phyloP scores from a whole-genome alignment of 2,797 vertebrate species.

The Sternotherus odoratus region DNA sequence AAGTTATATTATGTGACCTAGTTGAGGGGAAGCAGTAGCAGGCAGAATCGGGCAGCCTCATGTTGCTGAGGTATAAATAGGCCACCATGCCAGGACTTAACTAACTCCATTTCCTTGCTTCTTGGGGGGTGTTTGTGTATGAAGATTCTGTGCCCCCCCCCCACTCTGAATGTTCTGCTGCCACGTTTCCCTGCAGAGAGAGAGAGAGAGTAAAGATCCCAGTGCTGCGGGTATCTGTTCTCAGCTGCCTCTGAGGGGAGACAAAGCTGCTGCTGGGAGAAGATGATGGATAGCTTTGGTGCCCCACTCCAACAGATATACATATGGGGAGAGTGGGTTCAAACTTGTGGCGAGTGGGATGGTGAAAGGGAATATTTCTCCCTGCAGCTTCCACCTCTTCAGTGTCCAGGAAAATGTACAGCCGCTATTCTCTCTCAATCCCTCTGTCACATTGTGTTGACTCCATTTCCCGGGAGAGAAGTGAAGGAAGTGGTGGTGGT shows the following conservation, averaged over 20 bases:
- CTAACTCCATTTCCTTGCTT: neutral
- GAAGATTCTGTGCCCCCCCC: neutral
- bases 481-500: neutral
- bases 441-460: neutral
- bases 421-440: neutral
- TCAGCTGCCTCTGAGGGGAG: accelerated
- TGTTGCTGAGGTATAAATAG: neutral
- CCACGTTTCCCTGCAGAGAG: too few species aligned
- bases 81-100: neutral
- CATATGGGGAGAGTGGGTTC: neutral
- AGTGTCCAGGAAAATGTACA: neutral
- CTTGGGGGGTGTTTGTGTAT: neutral
- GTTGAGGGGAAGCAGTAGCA: neutral
- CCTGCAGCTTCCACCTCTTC: neutral
- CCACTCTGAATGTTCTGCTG: neutral
- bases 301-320: neutral
- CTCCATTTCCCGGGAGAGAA: constrained; percentile 7
- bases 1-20: neutral
- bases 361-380: neutral
- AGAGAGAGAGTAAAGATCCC: neutral
- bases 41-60: neutral
- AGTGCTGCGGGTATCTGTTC: neutral
- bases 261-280: neutral
- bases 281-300: neutral
- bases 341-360: neutral